These are phyloP conservation scores for Apostichopus californicus DNA, from an alignment of 35 echinoderm and acorn worm species.

Conservation along the genomic window DNA sequence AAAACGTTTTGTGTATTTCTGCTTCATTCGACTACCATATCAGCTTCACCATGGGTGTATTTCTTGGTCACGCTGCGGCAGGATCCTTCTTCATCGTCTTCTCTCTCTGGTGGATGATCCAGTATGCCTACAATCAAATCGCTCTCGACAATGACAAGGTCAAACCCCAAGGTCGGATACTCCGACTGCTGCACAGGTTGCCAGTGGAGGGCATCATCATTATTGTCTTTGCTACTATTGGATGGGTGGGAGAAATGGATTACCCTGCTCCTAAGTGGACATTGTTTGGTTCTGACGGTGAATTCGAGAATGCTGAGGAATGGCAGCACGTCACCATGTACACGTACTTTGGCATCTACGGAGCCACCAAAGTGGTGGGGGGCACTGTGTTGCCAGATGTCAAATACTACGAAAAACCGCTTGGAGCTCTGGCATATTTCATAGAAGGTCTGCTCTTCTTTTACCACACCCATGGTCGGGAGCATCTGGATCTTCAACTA, in stretches of 20 bases:
- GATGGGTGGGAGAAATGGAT: constrained; percentile 80
- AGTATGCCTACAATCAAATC: constrained; percentile 77
- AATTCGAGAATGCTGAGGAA: constrained; percentile 70
- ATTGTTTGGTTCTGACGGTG: constrained; percentile 64
- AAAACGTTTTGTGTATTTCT: no score
- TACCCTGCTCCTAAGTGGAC: constrained; percentile 76
- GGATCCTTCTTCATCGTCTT: constrained; percentile 88
- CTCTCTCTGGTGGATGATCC: constrained; percentile 92
- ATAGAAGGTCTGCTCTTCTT: constrained; percentile 87
- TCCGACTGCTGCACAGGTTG: constrained; percentile 57
- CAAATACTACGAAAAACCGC: constrained; percentile 68
- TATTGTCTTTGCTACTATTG: constrained; percentile 54
- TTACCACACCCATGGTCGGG: constrained; percentile 74
- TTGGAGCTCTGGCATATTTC: constrained; percentile 76
- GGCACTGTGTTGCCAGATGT: constrained; percentile 57
- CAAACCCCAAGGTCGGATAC: constrained; percentile 46
- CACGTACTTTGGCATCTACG: constrained; percentile 86
- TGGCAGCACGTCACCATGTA: constrained; percentile 99
- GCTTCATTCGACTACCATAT: no score
- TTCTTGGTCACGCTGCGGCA: constrained; percentile 85
- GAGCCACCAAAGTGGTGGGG: constrained; percentile 40
- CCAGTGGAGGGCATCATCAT: constrained; percentile 78
- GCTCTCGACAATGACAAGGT: constrained; percentile 73
- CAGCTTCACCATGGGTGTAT: no score
- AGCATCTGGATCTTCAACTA: constrained; percentile 72